Evolutionary conservation across 2,797 vertebrate species (phyloP).

Genomic region (Enteromius afrohamiltoni): DNA sequence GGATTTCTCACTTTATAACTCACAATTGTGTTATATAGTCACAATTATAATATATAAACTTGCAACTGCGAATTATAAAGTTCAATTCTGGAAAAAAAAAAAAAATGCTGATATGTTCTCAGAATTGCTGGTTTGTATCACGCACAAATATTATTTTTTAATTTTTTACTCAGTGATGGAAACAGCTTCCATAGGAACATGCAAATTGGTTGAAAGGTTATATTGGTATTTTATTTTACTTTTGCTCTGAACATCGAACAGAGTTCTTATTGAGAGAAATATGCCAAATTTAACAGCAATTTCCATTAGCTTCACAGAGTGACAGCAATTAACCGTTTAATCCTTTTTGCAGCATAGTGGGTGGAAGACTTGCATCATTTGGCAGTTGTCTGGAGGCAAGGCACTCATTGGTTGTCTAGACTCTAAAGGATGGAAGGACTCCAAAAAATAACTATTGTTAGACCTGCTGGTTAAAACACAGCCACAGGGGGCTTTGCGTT

Average conservation of each 20-base stretch:
- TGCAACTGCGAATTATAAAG: too few relatives aligned
- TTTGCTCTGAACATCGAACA: background rate
- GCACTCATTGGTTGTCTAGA: background rate
- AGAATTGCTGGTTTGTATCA: too few relatives aligned
- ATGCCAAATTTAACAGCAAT: background rate
- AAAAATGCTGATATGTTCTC: too few relatives aligned
- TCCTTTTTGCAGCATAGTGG: background rate
- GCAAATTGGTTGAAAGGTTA: background rate
- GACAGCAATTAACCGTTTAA: background rate
- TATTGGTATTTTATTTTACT: background rate
- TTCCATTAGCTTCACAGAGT: background rate
- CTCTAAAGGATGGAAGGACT: background rate
- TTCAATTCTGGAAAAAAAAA: too few relatives aligned
- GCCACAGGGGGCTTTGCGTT: background rate
- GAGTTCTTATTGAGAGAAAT: background rate
- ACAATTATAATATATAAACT: too few relatives aligned
- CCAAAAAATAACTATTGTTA: background rate
- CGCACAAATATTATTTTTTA: too few relatives aligned
- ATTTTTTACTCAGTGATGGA: too few relatives aligned
- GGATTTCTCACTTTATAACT: too few relatives aligned
- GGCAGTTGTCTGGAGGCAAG: slow-evolving; percentile 19
- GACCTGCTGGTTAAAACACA: slow-evolving; percentile 3
- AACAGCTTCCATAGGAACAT: background rate
- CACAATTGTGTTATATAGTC: too few relatives aligned
- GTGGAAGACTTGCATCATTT: background rate